A percentile compares a stretch with the other conserved stretches of the same genome.
phyloP scores from a whole-genome alignment of 2,113 vertebrate species.

The Chionis minor region DNA sequence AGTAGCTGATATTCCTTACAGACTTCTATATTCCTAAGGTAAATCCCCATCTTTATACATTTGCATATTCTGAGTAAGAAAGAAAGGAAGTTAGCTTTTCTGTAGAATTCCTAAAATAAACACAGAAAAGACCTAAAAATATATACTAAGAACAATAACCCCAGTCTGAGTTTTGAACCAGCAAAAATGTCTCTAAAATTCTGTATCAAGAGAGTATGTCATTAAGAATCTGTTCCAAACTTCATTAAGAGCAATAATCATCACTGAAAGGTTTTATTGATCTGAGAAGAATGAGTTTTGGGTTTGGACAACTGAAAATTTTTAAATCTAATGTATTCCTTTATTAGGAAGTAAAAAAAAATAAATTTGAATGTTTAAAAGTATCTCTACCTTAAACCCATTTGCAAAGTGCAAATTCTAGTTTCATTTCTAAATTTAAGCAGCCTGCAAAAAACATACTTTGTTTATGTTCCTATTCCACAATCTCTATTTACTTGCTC shows the following conservation, averaged over 20 bases:
- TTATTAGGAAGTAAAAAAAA: background rate
- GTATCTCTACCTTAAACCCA: background rate
- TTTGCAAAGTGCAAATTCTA: background rate
- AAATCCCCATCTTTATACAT: background rate
- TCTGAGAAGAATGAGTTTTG: background rate
- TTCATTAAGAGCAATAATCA: background rate
- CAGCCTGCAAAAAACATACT: background rate
- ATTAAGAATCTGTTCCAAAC: background rate
- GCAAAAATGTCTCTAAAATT: background rate
- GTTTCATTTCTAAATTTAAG: background rate
- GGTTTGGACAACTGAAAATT: background rate
- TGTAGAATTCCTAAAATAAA: background rate
- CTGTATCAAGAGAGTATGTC: background rate
- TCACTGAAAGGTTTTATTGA: background rate
- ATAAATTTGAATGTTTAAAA: background rate
- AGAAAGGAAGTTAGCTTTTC: background rate
- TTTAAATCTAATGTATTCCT: background rate
- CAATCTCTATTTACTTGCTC: background rate
- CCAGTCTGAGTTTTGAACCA: background rate
- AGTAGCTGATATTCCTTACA: background rate
- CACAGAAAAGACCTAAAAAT: background rate
- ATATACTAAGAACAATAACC: background rate
- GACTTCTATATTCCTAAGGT: background rate
- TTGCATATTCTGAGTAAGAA: background rate
- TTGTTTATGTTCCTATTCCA: background rate